Conservation (phyloP, 1,140 invertebrate genomes). For the Heterodera schachtii region DNA sequence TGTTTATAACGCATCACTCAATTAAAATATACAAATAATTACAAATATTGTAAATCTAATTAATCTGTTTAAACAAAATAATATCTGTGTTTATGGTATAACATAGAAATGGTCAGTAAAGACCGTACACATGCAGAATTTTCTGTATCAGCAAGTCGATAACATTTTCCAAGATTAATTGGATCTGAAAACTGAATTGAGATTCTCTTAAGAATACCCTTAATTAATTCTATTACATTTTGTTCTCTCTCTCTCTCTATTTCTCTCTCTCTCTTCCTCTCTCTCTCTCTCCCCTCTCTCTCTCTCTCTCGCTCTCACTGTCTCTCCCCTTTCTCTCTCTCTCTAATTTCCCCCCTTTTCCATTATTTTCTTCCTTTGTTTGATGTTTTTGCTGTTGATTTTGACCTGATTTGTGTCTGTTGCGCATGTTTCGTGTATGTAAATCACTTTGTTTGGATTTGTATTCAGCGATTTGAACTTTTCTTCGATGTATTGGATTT, state of each 20-base stretch:
- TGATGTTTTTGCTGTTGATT: no score
- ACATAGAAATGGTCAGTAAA: not conserved
- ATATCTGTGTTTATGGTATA: no score
- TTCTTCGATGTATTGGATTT: conserved; percentile 41
- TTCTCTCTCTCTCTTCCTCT: no score
- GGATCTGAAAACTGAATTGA: conserved; percentile 67
- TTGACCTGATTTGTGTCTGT: conserved; percentile 30
- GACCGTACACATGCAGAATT: conserved; percentile 8
- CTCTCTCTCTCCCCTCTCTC: not conserved
- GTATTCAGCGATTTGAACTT: conserved; percentile 42
- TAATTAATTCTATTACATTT: not conserved
- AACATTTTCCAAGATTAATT: conserved; percentile 23
- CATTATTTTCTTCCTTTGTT: not conserved
- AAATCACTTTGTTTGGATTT: conserved; percentile 44
- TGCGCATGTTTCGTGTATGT: conserved; percentile 49
- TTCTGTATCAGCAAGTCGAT: conserved; percentile 23
- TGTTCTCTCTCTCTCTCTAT: not conserved
- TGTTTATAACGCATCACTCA: not conserved
- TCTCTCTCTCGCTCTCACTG: conserved; percentile 64
- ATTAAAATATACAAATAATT: no score
- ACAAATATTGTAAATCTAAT: no score
- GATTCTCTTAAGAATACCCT: no score
- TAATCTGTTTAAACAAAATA: no score
- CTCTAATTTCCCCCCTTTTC: conserved; percentile 62
- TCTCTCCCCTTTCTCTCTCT: not conserved